A percentile compares a stretch with the other conserved stretches of the same genome.
phyloP scores from a whole-genome alignment of 2,888 invertebrate genomes.

The Hoplodrina ambigua region DNA sequence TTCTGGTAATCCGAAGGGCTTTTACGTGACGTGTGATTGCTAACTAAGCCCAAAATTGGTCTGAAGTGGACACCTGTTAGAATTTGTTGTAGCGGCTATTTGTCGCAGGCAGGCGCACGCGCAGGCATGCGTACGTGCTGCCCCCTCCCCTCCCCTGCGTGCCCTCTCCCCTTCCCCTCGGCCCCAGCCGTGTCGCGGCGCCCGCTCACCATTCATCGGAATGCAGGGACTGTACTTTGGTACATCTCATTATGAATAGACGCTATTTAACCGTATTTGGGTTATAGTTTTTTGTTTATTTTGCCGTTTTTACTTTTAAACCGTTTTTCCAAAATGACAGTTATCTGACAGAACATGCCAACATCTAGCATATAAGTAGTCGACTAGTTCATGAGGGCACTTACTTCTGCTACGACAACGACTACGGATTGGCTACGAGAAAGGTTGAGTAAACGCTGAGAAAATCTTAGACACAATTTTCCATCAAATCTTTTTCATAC shows the following conservation, averaged over 20 bases:
- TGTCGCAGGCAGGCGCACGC: slow-evolving; percentile 81
- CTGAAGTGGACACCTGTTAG: slow-evolving; percentile 83
- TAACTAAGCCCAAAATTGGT: slow-evolving; percentile 72
- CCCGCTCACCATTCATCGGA: slow-evolving; percentile 84
- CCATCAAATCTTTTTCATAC: background rate
- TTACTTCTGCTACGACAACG: slow-evolving; percentile 22
- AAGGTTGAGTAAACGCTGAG: background rate
- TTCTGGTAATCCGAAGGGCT: slow-evolving; percentile 58
- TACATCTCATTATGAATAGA: slow-evolving; percentile 82
- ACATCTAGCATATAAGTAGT: background rate
- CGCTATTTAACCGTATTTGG: slow-evolving; percentile 77
- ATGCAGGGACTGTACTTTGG: slow-evolving; percentile 83
- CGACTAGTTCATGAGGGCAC: background rate
- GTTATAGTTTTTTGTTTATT: slow-evolving; percentile 59
- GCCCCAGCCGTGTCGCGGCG: slow-evolving; percentile 62
- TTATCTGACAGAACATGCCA: slow-evolving; percentile 2
- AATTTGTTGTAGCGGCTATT: slow-evolving; percentile 80
- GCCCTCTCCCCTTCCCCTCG: slow-evolving; percentile 50
- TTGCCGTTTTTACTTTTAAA: slow-evolving; percentile 52
- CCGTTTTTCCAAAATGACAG: slow-evolving; percentile 28
- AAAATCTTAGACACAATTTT: background rate
- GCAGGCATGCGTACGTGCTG: slow-evolving; percentile 82
- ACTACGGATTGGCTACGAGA: slow-evolving; percentile 36
- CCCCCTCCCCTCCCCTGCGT: slow-evolving; percentile 51
- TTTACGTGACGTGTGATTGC: slow-evolving; percentile 56